A percentile compares a stretch with the other conserved stretches of the same genome.
Conservation (phyloP, 2,888 invertebrate species). For the Dendrolimus pini region DNA sequence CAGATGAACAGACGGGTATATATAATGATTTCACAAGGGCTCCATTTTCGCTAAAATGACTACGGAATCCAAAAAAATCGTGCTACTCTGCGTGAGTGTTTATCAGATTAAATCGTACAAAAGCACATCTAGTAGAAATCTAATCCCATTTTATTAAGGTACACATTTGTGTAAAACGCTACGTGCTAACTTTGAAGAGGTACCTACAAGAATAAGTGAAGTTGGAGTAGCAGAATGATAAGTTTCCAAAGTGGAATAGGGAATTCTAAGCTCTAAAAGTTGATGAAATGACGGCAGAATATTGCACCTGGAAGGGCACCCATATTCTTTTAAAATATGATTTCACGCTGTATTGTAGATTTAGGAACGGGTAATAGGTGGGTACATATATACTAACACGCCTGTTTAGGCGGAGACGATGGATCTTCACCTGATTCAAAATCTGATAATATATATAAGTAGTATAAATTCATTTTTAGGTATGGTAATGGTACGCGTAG, state of each 20-base stretch:
- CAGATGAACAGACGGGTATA: too few relatives aligned
- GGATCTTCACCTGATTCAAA: neutral
- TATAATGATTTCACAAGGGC: too few relatives aligned
- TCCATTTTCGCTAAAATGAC: too few relatives aligned
- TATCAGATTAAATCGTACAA: too few relatives aligned
- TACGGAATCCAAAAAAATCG: too few relatives aligned
- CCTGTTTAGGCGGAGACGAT: too few relatives aligned
- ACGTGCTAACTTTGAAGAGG: constrained; percentile 62
- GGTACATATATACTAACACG: too few relatives aligned
- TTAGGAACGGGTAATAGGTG: neutral
- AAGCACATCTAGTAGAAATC: constrained; percentile 27
- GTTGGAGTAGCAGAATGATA: constrained; percentile 61
- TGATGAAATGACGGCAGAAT: constrained; percentile 37
- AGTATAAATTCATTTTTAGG: too few relatives aligned
- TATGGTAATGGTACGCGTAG: neutral
- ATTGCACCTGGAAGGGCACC: neutral
- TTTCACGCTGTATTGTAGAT: neutral
- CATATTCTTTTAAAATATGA: neutral
- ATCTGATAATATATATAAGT: too few relatives aligned
- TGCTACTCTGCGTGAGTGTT: too few relatives aligned
- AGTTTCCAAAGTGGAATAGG: constrained; percentile 49
- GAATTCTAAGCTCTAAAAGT: constrained; percentile 38
- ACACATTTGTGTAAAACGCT: constrained; percentile 66
- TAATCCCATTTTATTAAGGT: constrained; percentile 42
- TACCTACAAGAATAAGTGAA: constrained; percentile 60